Conservation (phyloP, 2,113 vertebrate species). For the Epinephelus moara region DNA sequence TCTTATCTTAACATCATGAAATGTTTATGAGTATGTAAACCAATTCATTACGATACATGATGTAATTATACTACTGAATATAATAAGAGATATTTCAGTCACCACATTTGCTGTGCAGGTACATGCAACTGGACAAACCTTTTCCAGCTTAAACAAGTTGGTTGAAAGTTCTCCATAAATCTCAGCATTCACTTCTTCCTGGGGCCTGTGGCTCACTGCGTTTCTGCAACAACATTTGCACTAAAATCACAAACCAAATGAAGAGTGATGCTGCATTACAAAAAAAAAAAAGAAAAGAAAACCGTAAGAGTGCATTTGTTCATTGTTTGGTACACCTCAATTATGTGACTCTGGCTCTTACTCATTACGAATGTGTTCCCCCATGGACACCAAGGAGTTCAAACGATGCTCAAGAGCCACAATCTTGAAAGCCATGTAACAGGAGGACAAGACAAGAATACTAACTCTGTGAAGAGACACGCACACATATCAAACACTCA, state of each 20-base stretch:
- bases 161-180: constrained; percentile 78
- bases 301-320: not conserved
- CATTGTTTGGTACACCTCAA: not conserved
- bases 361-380: constrained; percentile 84
- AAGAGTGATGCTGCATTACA: not conserved
- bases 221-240: constrained; percentile 63
- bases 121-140: constrained; percentile 58
- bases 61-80: not conserved
- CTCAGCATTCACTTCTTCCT: constrained; percentile 73
- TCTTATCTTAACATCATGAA: not conserved
- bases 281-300: not conserved
- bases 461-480: constrained; percentile 84
- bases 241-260: not conserved
- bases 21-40: not conserved
- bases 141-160: constrained; percentile 81
- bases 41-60: not conserved
- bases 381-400: constrained; percentile 84
- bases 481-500: constrained; percentile 15
- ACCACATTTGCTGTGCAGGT: not conserved
- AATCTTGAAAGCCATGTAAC: constrained; percentile 96
- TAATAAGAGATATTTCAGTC: not conserved
- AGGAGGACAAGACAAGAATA: constrained; percentile 90
- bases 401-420: constrained; percentile 89
- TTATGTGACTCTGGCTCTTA: constrained; percentile 74
- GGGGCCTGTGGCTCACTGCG: constrained; percentile 45